phyloP scores from a whole-genome alignment of 64 coral and sea anemone genomes.

The Montipora efflorescens region DNA sequence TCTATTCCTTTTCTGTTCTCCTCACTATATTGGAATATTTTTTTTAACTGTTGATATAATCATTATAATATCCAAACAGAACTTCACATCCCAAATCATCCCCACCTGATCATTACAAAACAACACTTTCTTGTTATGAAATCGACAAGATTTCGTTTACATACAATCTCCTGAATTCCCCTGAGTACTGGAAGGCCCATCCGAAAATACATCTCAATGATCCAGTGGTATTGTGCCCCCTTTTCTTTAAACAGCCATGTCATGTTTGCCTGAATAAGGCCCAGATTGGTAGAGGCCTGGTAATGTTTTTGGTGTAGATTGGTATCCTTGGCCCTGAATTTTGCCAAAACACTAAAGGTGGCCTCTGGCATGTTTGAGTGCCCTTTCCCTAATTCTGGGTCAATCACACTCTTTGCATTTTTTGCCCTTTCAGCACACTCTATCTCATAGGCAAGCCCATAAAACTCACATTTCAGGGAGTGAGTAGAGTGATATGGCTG shows the following conservation, averaged over 20 bases:
- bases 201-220: background rate
- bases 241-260: background rate
- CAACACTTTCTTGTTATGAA: background rate
- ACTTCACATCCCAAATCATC: background rate
- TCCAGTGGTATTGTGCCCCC: background rate
- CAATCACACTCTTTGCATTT: background rate
- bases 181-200: background rate
- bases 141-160: background rate
- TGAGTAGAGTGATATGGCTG: constrained; percentile 23
- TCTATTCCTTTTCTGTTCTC: too few relatives aligned
- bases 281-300: background rate
- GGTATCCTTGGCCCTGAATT: too few relatives aligned
- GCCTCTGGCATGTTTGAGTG: too few relatives aligned
- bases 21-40: too few relatives aligned
- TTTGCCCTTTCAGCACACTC: background rate
- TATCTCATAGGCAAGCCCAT: constrained; percentile 64
- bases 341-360: too few relatives aligned
- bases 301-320: background rate
- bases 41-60: too few relatives aligned
- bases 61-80: too few relatives aligned
- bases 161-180: background rate
- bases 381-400: background rate
- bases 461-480: constrained; percentile 43
- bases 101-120: background rate
- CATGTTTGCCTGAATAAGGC: background rate